Base-by-base conservation (phyloP, 2,888 invertebrate species). In the Apamea epomidion region DNA sequence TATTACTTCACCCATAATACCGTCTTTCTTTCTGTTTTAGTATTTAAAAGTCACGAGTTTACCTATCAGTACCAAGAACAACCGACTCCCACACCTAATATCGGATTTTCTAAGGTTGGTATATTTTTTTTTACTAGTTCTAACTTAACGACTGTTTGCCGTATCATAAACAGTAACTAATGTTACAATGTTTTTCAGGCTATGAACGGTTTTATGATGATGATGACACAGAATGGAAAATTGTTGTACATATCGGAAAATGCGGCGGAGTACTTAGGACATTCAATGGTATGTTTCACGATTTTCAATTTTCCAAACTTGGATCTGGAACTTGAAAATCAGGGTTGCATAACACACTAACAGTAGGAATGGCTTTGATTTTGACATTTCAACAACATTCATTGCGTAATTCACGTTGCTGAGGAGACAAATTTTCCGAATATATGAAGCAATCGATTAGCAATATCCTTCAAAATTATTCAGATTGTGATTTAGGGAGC, bases 181-280 rank as follows among this genome's bases (percentile, higher is more conserved):
- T 85, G 88, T 92, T 92, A 93, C 93, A 92, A 92, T 94, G 93
- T 95, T 76, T 94, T 98, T 90, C 98, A 99, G 99, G 99, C 99
- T 87, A 98, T 99, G 97, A 99, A 99, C 92, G 99, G 99, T 90
- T 99, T 99, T 97, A 98, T 99, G 95, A 98, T 99, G 98, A 99
- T 99, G 98, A 98, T 99, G 98, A 99, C 99, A 90, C 99, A 99
- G 96, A 99, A 99, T 95, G 99, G 99, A 90, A 99, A 99, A 97
- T 97, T 99, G 91, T 97, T 99, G 93, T 99, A 99, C 97, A 99
- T 99, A 96, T 99, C 99, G 87, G 99, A 99, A 97, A 99, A 99
- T 96, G 99, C 99, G 78, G 99, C 99, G 64, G 99, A 99, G 97
- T 99, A 99, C 97, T 98, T 99, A 94, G 99, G 99, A 91, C 99